phyloP scores from a whole-genome alignment of 2,113 vertebrate species.

The Mus musculus region GRCm39 chr8:80969501-80970000 shows the following conservation, averaged over 20 bases:
- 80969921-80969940: not conserved
- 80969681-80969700: not conserved
- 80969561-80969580: not conserved
- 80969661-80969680: not conserved
- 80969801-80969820: not conserved
- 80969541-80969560: not conserved
- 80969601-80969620: not conserved
- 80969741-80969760: not conserved
- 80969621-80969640: not conserved
- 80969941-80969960: not conserved
- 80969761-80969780: not conserved
- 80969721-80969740: not conserved
- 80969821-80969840: not conserved
- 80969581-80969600: not conserved
- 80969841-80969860: too few species aligned
- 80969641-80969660: not conserved
- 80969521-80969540: not conserved
- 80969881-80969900: not conserved
- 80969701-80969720: not conserved
- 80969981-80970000: not conserved
- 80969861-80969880: not conserved
- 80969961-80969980: not conserved
- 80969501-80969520: not conserved
- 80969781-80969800: not conserved
- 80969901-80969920: not conserved